Conservation (phyloP, 2,888 invertebrate species). For the Brassicogethes aeneus region DNA sequence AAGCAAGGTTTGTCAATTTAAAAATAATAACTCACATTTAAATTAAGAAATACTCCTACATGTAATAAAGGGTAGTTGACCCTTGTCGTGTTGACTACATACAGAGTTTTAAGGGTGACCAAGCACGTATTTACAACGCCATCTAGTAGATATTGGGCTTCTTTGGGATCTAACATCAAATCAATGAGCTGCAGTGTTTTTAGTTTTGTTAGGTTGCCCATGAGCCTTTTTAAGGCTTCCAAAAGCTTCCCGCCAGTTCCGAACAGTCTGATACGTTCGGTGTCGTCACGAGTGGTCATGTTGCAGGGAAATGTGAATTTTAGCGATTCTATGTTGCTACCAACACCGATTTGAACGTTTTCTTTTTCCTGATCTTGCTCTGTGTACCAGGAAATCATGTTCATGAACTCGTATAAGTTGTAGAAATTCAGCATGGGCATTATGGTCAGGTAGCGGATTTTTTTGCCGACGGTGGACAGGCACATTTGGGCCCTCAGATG, state of each 20-base stretch:
- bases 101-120: conserved; percentile 51
- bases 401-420: conserved; percentile 77
- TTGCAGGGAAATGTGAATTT: conserved; percentile 70
- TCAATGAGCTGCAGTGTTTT: conserved; percentile 60
- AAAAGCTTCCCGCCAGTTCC: conserved; percentile 63
- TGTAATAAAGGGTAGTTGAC: conserved; percentile 61
- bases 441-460: conserved; percentile 58
- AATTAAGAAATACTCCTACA: conserved; percentile 65
- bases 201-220: conserved; percentile 56
- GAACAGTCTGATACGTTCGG: conserved; percentile 54
- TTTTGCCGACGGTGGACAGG: conserved; percentile 55
- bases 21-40: conserved; percentile 53
- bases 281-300: conserved; percentile 54
- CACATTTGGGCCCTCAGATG: conserved; percentile 65
- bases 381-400: conserved; percentile 66
- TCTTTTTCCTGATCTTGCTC: conserved; percentile 43
- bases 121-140: conserved; percentile 60
- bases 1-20: too few species aligned
- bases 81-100: conserved; percentile 67
- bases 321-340: conserved; percentile 48
- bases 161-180: conserved; percentile 61
- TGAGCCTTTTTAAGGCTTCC: conserved; percentile 55
- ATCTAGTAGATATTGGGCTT: conserved; percentile 62
- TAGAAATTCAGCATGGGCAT: conserved; percentile 69
- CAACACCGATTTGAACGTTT: conserved; percentile 42